A percentile compares a stretch with the other conserved stretches of the same genome.
These are phyloP conservation scores for Hoplostethus atlanticus DNA, from an alignment of 2,797 vertebrate species.

Conservation along the genomic window DNA sequence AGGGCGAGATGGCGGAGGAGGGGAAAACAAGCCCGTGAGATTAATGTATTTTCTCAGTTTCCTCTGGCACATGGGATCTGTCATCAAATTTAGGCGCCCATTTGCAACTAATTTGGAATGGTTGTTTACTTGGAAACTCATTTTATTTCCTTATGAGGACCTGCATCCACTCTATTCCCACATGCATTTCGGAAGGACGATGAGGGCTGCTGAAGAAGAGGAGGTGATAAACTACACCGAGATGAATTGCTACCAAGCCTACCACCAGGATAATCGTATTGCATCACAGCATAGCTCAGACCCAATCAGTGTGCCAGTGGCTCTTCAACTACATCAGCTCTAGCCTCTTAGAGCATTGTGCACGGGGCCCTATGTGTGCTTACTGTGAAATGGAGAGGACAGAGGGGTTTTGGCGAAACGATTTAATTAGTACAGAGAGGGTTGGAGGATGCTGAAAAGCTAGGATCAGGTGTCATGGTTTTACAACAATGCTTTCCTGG, in stretches of 20 bases:
- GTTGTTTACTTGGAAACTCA: conserved; percentile 51
- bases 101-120: conserved; percentile 66
- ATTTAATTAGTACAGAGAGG: conserved; percentile 70
- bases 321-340: conserved; percentile 54
- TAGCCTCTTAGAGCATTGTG: conserved; percentile 31
- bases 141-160: conserved; percentile 21
- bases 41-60: conserved; percentile 71
- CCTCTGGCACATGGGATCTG: conserved; percentile 59
- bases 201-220: not conserved
- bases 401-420: conserved; percentile 61
- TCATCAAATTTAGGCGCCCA: conserved; percentile 74
- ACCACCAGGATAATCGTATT: conserved; percentile 28
- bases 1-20: conserved; percentile 54
- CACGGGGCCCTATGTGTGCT: conserved; percentile 32
- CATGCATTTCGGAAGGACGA: conserved; percentile 22
- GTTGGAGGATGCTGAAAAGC: conserved; percentile 62
- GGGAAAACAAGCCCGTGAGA: conserved; percentile 65
- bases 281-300: conserved; percentile 33
- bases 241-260: conserved; percentile 19
- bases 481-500: conserved; percentile 73
- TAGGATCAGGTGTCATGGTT: conserved; percentile 79
- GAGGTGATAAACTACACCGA: not conserved
- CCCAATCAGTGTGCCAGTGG: conserved; percentile 30
- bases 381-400: conserved; percentile 64
- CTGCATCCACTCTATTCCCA: conserved; percentile 31